A percentile compares a stretch with the other conserved stretches of the same genome.
phyloP scores from a whole-genome alignment of 2,797 vertebrate genomes.

The Setipinna tenuifilis region DNA sequence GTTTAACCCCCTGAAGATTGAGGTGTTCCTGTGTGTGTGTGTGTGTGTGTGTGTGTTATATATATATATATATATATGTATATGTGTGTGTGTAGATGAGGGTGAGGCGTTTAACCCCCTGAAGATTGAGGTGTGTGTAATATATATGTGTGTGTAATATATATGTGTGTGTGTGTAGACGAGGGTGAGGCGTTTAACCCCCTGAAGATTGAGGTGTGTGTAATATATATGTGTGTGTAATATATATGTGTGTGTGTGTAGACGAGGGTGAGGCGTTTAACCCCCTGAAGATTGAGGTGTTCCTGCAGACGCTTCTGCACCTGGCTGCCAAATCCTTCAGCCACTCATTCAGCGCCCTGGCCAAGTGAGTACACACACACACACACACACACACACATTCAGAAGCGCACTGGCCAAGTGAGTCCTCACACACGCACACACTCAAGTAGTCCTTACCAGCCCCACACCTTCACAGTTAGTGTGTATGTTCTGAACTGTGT shows the following conservation, averaged over 20 bases:
- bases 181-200: slow-evolving; percentile 96
- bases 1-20: too few relatives aligned
- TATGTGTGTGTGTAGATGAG: too few relatives aligned
- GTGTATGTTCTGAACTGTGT: not conserved
- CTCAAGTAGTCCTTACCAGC: not conserved
- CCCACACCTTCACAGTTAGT: too few relatives aligned
- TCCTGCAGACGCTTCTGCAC: slow-evolving; percentile 94
- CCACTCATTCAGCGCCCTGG: slow-evolving; percentile 97
- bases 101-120: too few relatives aligned
- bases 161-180: slow-evolving; percentile 70
- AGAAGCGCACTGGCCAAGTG: not conserved
- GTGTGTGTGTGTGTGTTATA: too few relatives aligned
- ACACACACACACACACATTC: not conserved
- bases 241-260: slow-evolving; percentile 58
- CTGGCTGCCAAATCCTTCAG: slow-evolving; percentile 97
- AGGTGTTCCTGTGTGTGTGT: too few relatives aligned
- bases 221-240: not conserved
- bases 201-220: slow-evolving; percentile 92
- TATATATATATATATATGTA: too few relatives aligned
- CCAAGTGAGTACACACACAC: slow-evolving; percentile 84
- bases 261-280: slow-evolving; percentile 95
- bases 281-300: slow-evolving; percentile 96
- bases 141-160: slow-evolving; percentile 55
- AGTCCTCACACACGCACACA: not conserved
- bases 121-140: too few relatives aligned